Evolutionary conservation across 2,888 invertebrate genomes (phyloP).

Genomic region (Tribolium freemani): DNA sequence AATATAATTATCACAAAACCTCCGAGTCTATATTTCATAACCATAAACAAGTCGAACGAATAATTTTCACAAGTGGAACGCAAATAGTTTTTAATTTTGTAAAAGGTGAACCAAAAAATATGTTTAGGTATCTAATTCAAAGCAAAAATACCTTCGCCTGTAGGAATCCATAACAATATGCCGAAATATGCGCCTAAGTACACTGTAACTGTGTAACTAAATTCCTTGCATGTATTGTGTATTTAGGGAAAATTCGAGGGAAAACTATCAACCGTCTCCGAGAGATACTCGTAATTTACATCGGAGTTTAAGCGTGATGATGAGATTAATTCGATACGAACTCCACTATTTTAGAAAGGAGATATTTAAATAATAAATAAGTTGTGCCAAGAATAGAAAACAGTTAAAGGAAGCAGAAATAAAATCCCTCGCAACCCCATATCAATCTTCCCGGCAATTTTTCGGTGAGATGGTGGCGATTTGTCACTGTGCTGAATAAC

Average conservation of each 20-base stretch:
- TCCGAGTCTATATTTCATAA: background rate
- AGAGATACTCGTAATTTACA: background rate
- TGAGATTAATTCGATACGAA: background rate
- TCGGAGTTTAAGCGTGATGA: background rate
- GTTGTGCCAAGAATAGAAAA: background rate
- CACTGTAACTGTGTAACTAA: background rate
- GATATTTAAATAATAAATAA: conserved; percentile 9
- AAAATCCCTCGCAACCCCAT: background rate
- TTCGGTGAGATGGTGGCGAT: conserved; percentile 12
- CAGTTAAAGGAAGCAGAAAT: background rate
- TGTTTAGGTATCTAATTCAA: too few species aligned
- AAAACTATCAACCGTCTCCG: background rate
- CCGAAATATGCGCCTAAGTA: background rate
- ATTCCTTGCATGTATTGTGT: background rate
- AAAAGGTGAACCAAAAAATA: too few species aligned
- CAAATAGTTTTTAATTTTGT: too few species aligned
- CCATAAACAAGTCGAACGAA: background rate
- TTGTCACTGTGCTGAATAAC: conserved; percentile 19
- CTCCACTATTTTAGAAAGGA: background rate
- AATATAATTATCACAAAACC: background rate
- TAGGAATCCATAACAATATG: too few species aligned
- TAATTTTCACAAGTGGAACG: background rate
- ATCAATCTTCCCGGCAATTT: background rate
- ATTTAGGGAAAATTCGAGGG: background rate
- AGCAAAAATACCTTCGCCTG: too few species aligned